Base-by-base conservation (phyloP, 92 coral and sea anemone genomes). In the Phenganax stokvisi region DNA sequence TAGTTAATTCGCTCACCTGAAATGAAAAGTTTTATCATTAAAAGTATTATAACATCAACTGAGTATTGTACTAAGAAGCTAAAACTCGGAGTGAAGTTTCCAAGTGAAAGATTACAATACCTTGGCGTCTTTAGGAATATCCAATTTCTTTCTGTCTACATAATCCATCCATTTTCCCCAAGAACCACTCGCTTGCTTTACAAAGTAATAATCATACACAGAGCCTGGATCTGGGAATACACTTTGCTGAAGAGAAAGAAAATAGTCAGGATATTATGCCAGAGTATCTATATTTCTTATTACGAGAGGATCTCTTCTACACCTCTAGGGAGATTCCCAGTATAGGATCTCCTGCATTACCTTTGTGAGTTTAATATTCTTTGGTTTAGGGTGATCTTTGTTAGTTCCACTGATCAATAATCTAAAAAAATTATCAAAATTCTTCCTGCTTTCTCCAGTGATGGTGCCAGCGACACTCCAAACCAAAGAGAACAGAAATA, bases 191-290 rank as follows among this genome's bases (percentile, higher is more conserved):
- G 99, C 96, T 87, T 96, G 99, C 84, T 96, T 96, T 11, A 96
- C 99, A 77, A 96, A 96, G 80, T 92, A 96, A 57, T 91, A 92
- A 80, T 96, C 99, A 77, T 92, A 96, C 51, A 96, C 96, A 8
- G 92, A 92, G 13, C 99, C 99, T 9, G 93, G 96, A 81, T 96
- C 99, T 0, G 99, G 99, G 80, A 96, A 96, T 44, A 96, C 97
- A 84, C 92, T 88, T 96, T 96, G 99, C 99, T 96, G 85, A 10
- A 64, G 77, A n/a, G 65, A 31, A 7, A 60, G 72, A 25, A 71
- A 37, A 37, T 37, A 37, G 47, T 37, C 5, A 37, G 47, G 47
- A 37, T 5, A 5, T 1, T 37, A 37, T 37, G 47, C 47, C 2
- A 1, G 47, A 1, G 47, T 1, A 5, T 37, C 3, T 37, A 2